Base-by-base conservation (phyloP, 2,113 vertebrate genomes). In the Ptilorrhoa leucosticta region DNA sequence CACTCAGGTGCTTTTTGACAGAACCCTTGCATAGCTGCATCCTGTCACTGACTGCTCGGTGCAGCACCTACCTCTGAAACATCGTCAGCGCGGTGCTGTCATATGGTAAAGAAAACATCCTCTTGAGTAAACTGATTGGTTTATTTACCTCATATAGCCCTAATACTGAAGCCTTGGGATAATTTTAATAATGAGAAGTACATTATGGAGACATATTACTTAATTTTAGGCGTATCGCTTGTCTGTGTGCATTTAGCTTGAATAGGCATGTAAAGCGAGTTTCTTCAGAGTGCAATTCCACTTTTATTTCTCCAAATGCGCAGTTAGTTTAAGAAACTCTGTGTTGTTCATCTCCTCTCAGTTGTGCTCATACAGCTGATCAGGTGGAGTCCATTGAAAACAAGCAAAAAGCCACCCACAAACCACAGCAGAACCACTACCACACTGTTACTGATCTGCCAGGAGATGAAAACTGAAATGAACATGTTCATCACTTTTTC, bases 331-430 rank as follows among this genome's bases (percentile, higher is more conserved):
- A 47, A 79, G 65, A 71, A 71, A 51, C 13, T 68, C 13, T 44
- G 5, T 68, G 1, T 16, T n/a, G 7, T 50, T 93, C 8, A 22
- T 69, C 7, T 71, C 22, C 16, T 33, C 66, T 68, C 28, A 53
- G 47, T 63, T 65, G 21, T 5, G 8, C 30, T 83, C 12, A 13
- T 56, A 8, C 3, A 71, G 23, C 6, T 76, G 28, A 11, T 80
- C 37, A 48, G 4, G 3, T n/a, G n/a, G 28, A 72, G n/a, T 70
- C 13, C 9, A 31, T 68, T 0, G 6, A 76, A 87, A 76, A 60
- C 21, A 20, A 54, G 12, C 0, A 1, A 73, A 69, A 78, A 39
- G 4, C 1, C 7, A 35, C 24, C 20, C 21, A 15, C 35, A 35
- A 40, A 57, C 11, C 23, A 19, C 40, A 30, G 6, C 21, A 31